Evolutionary conservation across 92 coral and sea anemone genomes (phyloP).

Genomic region (Bergia sp.): DNA sequence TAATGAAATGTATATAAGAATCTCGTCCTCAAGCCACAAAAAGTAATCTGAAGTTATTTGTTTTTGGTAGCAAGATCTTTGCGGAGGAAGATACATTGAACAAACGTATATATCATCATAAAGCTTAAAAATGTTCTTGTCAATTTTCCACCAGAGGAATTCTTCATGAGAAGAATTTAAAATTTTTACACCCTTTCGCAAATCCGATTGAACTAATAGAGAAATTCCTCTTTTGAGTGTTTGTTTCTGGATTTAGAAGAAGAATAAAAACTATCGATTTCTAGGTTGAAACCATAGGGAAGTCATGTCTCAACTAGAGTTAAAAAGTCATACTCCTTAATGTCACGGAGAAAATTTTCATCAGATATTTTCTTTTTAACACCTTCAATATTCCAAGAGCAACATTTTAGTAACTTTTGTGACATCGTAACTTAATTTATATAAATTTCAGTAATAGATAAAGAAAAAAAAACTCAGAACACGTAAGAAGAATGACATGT

Average conservation of each 20-base stretch:
- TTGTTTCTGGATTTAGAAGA: not conserved
- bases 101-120: constrained; percentile 3
- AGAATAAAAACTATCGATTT: not conserved
- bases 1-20: not conserved
- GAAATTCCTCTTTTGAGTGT: not conserved
- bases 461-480: too few relatives aligned
- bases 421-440: not conserved
- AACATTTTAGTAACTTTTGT: not conserved
- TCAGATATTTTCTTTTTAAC: not conserved
- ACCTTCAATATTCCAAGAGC: constrained; percentile 11
- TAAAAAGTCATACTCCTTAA: not conserved
- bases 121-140: not conserved
- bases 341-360: not conserved
- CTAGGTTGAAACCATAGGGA: not conserved
- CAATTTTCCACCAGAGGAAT: not conserved
- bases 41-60: too few relatives aligned
- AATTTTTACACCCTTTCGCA: constrained; percentile 6
- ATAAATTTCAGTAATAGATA: too few relatives aligned
- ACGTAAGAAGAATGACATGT: too few relatives aligned
- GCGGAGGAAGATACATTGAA: not conserved
- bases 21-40: not conserved
- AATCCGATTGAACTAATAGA: not conserved
- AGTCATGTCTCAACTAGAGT: constrained; percentile 26
- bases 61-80: too few relatives aligned
- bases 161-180: not conserved